A percentile compares a stretch with the other conserved stretches of the same genome.
phyloP scores from a whole-genome alignment of 2,888 invertebrate genomes.

The Drosophila parthenogenetica region DNA sequence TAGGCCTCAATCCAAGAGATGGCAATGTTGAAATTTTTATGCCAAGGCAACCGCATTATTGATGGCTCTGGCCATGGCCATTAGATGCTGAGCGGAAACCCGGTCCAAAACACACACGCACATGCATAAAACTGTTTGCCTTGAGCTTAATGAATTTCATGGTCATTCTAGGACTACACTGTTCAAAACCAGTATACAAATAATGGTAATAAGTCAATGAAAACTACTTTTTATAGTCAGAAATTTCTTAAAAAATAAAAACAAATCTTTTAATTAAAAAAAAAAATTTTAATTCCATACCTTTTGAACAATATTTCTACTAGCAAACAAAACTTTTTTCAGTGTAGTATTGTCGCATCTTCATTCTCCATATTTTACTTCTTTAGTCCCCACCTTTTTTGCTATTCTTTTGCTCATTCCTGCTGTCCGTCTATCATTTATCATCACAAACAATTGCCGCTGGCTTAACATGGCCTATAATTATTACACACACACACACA shows the following conservation, averaged over 20 bases:
- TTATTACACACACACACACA: constrained; percentile 57
- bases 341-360: no score
- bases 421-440: constrained; percentile 63
- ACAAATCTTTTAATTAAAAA: no score
- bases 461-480: constrained; percentile 68
- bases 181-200: no score
- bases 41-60: constrained; percentile 43
- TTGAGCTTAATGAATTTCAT: constrained; percentile 61
- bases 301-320: no score
- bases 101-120: constrained; percentile 2
- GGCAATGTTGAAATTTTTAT: constrained; percentile 4
- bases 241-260: no score
- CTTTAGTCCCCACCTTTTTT: not conserved
- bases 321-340: no score
- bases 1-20: constrained; percentile 45
- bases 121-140: constrained; percentile 22
- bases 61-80: constrained; percentile 42
- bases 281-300: no score
- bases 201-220: no score
- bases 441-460: constrained; percentile 78
- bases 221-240: no score
- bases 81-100: constrained; percentile 22
- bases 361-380: not conserved
- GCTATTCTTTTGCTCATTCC: constrained; percentile 22
- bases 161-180: constrained; percentile 31